Conservation (phyloP, 2,113 vertebrate genomes). For the Hypanus sabinus region DNA sequence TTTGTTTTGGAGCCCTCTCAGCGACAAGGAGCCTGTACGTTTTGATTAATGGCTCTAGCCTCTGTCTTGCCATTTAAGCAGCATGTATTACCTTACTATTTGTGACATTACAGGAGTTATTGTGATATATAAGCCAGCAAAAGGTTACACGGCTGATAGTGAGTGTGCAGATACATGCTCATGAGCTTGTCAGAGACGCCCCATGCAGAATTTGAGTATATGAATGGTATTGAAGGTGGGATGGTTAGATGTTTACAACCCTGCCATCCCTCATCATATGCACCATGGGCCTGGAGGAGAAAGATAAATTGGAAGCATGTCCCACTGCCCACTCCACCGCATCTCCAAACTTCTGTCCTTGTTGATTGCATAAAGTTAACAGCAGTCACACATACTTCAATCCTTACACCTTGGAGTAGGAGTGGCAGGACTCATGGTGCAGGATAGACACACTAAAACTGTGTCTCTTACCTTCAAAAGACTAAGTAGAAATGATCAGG, state of each 20-base stretch:
- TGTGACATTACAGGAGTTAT: not conserved
- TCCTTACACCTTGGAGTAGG: too few species aligned
- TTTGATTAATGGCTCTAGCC: constrained; percentile 27
- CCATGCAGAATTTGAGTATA: not conserved
- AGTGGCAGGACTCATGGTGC: too few species aligned
- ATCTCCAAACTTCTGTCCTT: too few species aligned
- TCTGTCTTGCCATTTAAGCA: constrained; percentile 7
- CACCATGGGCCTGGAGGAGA: not conserved
- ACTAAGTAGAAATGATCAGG: too few species aligned
- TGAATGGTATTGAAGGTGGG: not conserved
- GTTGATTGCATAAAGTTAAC: too few species aligned
- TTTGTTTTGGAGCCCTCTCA: not conserved
- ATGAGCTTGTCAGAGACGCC: not conserved
- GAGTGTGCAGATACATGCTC: not conserved
- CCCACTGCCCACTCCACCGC: too few species aligned
- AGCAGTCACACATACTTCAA: too few species aligned
- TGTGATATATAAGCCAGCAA: not conserved
- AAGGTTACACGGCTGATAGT: not conserved
- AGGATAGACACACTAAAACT: too few species aligned
- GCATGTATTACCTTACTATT: not conserved
- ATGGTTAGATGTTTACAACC: not conserved
- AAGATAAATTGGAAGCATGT: not conserved
- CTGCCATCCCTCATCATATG: not conserved
- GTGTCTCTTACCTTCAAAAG: too few species aligned
- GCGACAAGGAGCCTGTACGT: not conserved